Evolutionary conservation across 2,888 invertebrate species (phyloP).

Genomic region (Erebia aethiops): DNA sequence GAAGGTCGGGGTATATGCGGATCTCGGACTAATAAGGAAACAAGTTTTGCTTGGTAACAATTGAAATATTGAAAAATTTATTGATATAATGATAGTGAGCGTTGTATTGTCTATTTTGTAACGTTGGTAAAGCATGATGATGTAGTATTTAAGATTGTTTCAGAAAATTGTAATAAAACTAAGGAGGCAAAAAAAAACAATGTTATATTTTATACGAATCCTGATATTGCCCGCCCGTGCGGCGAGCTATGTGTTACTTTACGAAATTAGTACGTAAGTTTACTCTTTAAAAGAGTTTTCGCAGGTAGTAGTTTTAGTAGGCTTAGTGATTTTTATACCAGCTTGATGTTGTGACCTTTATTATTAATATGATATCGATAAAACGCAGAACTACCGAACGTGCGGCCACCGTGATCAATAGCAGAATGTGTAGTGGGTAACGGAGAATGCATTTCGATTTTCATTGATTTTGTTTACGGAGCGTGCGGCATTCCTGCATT

Average conservation of each 20-base stretch:
- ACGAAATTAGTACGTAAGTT: conserved; percentile 78
- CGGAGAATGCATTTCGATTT: conserved; percentile 46
- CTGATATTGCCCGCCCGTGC: conserved; percentile 60
- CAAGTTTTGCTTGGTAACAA: conserved; percentile 73
- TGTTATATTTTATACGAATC: conserved; percentile 80
- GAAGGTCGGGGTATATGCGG: too few species aligned
- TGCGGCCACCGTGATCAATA: conserved; percentile 74
- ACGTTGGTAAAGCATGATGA: conserved; percentile 71
- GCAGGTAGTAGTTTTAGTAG: conserved; percentile 82
- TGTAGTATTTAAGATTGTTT: conserved; percentile 76
- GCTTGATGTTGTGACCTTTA: conserved; percentile 84
- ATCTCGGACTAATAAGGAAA: too few species aligned
- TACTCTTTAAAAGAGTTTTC: conserved; percentile 82
- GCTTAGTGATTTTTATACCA: conserved; percentile 84
- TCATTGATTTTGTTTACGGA: conserved; percentile 59
- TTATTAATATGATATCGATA: conserved; percentile 74
- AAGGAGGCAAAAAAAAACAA: conserved; percentile 63
- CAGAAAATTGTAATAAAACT: conserved; percentile 82
- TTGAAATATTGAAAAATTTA: conserved; percentile 67
- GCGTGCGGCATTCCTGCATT: conserved; percentile 64
- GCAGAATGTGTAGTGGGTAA: conserved; percentile 79
- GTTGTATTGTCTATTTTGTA: conserved; percentile 79
- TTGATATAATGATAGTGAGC: conserved; percentile 75
- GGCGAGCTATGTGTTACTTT: conserved; percentile 72
- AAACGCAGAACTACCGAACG: conserved; percentile 67